Conservation (phyloP, 2,888 invertebrate genomes). For the Arctia plantaginis region DNA sequence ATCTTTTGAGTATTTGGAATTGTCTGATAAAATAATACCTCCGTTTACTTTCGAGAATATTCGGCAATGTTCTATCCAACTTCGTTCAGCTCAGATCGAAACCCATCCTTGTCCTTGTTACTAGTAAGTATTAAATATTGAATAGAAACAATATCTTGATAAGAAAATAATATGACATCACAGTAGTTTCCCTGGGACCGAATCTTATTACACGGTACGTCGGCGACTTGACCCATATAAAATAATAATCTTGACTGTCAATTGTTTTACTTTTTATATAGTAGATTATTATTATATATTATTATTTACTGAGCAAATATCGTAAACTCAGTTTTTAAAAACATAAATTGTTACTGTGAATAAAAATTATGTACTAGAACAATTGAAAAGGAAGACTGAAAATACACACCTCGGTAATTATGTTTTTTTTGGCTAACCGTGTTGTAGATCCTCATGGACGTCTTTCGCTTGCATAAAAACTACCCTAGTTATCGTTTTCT, state of each 20-base stretch:
- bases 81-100: neutral
- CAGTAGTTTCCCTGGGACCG: conserved; percentile 8
- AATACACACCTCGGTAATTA: no score
- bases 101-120: neutral
- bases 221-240: conserved; percentile 22
- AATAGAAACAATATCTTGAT: neutral
- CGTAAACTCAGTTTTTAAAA: no score
- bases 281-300: conserved; percentile 7
- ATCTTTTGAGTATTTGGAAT: neutral
- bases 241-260: conserved; percentile 19
- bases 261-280: conserved; percentile 15
- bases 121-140: neutral
- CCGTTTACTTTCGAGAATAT: neutral
- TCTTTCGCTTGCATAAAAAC: no score
- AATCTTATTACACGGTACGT: conserved; percentile 18
- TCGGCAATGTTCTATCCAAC: neutral
- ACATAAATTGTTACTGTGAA: neutral
- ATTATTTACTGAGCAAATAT: neutral
- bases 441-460: no score
- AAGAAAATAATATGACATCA: conserved; percentile 18
- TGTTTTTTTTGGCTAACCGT: no score
- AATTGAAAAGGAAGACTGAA: neutral
- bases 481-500: no score
- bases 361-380: neutral
- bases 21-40: neutral